Percentiles rank a stretch among this genome's conserved stretches.
These are phyloP conservation scores for Coelinius sp. DNA, from an alignment of 2,888 invertebrate species.

Conservation along the genomic window DNA sequence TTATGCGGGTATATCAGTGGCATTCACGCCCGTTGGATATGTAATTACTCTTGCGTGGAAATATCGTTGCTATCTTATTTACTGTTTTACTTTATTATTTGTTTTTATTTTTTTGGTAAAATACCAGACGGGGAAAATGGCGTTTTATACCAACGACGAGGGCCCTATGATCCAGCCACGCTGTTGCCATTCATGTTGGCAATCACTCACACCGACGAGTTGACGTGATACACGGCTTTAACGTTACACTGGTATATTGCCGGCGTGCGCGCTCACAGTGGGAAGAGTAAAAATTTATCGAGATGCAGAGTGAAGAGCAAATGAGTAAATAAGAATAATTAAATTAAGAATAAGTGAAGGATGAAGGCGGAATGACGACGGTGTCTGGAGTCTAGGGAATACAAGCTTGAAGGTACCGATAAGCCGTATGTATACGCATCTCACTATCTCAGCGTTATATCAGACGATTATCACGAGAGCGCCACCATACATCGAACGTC, in stretches of 20 bases:
- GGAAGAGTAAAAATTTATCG: neutral
- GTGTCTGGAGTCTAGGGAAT: slow-evolving; percentile 2
- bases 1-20: slow-evolving; percentile 2
- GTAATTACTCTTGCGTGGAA: slow-evolving; percentile 22
- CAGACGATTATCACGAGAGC: slow-evolving; percentile 36
- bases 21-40: slow-evolving; percentile 15
- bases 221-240: slow-evolving; percentile 55
- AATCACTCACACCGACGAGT: slow-evolving; percentile 55
- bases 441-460: slow-evolving; percentile 34
- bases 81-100: slow-evolving; percentile 6
- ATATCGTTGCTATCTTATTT: slow-evolving; percentile 11
- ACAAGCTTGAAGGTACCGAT: slow-evolving; percentile 29
- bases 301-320: neutral
- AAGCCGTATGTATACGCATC: slow-evolving; percentile 24
- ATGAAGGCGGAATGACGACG: neutral
- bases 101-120: too few relatives aligned
- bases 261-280: slow-evolving; percentile 43
- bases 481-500: slow-evolving; percentile 32
- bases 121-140: slow-evolving; percentile 34
- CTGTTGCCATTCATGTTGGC: slow-evolving; percentile 54
- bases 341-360: slow-evolving; percentile 10
- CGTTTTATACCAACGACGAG: slow-evolving; percentile 26
- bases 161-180: slow-evolving; percentile 27
- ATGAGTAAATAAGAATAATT: neutral
- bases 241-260: slow-evolving; percentile 55